A percentile compares a stretch with the other conserved stretches of the same genome.
Evolutionary conservation across 2,113 vertebrate genomes (phyloP).

Genomic region (Panthera leo): DNA sequence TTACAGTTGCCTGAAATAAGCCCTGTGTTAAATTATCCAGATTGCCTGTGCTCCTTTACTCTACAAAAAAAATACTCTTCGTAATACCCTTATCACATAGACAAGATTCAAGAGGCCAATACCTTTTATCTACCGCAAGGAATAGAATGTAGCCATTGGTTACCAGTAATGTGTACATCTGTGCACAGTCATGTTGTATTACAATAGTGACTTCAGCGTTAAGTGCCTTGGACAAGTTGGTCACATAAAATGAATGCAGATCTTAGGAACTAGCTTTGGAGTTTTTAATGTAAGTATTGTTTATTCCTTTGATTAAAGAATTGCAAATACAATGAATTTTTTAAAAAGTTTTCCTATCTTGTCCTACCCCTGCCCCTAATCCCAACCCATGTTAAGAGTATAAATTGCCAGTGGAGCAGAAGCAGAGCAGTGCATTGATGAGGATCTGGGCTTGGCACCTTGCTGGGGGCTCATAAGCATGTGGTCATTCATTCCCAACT

Average conservation of each 20-base stretch:
- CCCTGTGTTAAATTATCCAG: neutral
- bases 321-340: slow-evolving; percentile 43
- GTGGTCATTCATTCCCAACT: neutral
- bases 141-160: neutral
- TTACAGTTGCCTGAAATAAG: neutral
- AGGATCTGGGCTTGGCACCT: neutral
- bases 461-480: neutral
- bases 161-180: neutral
- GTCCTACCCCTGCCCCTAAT: neutral
- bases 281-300: neutral
- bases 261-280: slow-evolving; percentile 43
- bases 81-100: neutral
- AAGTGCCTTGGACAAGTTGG: neutral
- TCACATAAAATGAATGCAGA: slow-evolving; percentile 46
- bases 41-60: neutral
- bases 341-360: neutral
- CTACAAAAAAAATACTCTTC: neutral
- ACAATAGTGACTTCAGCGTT: neutral
- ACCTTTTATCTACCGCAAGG: neutral
- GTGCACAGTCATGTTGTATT: neutral
- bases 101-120: neutral
- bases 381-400: neutral
- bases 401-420: neutral
- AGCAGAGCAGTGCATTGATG: neutral
- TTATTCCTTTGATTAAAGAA: slow-evolving; percentile 61